Base-by-base conservation (phyloP, 2,113 vertebrate genomes). In the Phocoena phocoena region DNA sequence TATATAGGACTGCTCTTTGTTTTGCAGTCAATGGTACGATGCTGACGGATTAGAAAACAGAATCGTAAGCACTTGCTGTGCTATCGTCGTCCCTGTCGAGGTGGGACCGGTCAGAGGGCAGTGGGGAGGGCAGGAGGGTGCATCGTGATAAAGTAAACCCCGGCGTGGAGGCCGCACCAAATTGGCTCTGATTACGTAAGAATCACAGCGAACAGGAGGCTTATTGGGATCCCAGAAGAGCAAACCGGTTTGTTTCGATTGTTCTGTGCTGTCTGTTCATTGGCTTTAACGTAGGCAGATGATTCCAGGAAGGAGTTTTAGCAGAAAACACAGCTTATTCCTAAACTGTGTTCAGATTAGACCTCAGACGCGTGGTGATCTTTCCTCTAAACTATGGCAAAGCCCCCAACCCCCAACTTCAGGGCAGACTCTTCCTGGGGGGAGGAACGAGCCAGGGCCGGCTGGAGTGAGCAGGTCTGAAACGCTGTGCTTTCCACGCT, bases 121-220 rank as follows among this genome's bases (percentile, higher is more conserved):
- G 50, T 2, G 6, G 53, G n/a, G 68, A 33, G 15, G 65, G 58
- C 58, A 15, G 25, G 38, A 17, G 13, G 13, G 71, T 0, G 38
- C 2, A 0, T 2, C 41, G 70, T 6, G 70, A 8, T 44, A 4
- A 44, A 8, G 13, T 55, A 2, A 26, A 26, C 15, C 73, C 17
- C 0, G 0, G 0, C 8, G 26, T 5, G 44, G 41, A 18, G 31
- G 14, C 20, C 13, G 33, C 31, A 55, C 20, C 10, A 23, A 6
- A 2, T n/a, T 6, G 10, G 5, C 2, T 20, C 1, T 0, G 9
- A 4, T 28, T 41, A 41, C 20, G 21, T 41, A 12, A 41, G 26
- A 31, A 33, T 60, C 60, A 3, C 15, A 0, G 36, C 15, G 53
- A 41, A 5, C 0, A 58, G 84, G 4, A 71, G 36, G 38, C 50